A percentile compares a stretch with the other conserved stretches of the same genome.
These are phyloP conservation scores for Lycocerus yunnanus DNA, from an alignment of 2,888 invertebrate species.

Conservation along the genomic window DNA sequence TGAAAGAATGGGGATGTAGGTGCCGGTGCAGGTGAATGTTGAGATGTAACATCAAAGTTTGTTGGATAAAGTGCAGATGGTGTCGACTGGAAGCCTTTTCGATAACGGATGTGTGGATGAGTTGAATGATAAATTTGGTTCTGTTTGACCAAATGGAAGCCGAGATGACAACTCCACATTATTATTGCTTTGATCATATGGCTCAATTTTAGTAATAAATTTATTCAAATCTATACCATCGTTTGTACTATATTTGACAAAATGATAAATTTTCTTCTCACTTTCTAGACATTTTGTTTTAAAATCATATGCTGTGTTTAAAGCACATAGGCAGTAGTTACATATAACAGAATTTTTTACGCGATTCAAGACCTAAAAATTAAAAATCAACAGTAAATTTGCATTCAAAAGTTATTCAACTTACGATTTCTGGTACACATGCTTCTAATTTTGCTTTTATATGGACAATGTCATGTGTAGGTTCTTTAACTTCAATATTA, in stretches of 20 bases:
- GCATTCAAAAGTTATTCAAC: background rate
- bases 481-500: conserved; percentile 10
- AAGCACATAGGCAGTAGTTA: background rate
- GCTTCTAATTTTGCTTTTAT: conserved; percentile 11
- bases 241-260: background rate
- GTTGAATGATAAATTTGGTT: background rate
- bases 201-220: background rate
- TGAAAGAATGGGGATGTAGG: background rate
- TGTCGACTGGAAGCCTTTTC: background rate
- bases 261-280: background rate
- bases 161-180: background rate
- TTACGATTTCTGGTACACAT: conserved; percentile 18
- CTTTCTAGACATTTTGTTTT: conserved; percentile 8
- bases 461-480: conserved; percentile 2
- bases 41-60: background rate
- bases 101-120: background rate
- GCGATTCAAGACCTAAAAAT: conserved; percentile 5
- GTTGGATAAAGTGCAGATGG: background rate
- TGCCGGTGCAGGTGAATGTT: background rate
- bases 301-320: conserved; percentile 10
- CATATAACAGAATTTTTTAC: conserved; percentile 9
- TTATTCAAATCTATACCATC: background rate
- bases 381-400: background rate
- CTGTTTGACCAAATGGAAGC: background rate
- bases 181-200: background rate